Conservation (phyloP, 2,888 invertebrate genomes). For the Eucera pruinosa region DNA sequence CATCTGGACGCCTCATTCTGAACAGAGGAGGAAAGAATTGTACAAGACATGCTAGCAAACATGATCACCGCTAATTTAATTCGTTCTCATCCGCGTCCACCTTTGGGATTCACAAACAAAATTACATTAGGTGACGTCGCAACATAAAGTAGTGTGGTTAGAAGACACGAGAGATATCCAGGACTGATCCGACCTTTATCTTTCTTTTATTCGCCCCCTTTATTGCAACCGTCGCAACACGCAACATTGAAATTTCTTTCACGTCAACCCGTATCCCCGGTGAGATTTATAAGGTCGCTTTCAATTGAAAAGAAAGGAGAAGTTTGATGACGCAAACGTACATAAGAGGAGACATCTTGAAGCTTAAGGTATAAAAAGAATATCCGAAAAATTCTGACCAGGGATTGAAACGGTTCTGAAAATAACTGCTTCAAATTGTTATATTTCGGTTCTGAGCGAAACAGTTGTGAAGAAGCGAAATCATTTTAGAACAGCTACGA, state of each 20-base stretch:
- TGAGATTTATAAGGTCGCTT: slow-evolving; percentile 1
- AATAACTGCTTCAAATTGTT: too few species aligned
- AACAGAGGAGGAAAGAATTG: slow-evolving; percentile 54
- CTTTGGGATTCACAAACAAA: slow-evolving; percentile 75
- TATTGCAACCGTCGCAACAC: slow-evolving; percentile 30
- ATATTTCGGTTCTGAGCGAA: too few species aligned
- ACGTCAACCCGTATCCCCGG: neutral
- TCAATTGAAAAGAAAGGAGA: neutral
- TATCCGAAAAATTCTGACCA: neutral
- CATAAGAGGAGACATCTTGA: neutral
- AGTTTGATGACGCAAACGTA: neutral
- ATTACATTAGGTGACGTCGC: slow-evolving; percentile 76
- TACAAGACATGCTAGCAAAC: slow-evolving; percentile 57
- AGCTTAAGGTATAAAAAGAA: neutral
- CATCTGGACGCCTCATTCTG: too few species aligned
- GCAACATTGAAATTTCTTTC: slow-evolving; percentile 27
- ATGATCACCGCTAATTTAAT: slow-evolving; percentile 72
- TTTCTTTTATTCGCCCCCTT: slow-evolving; percentile 19
- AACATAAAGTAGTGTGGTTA: slow-evolving; percentile 40
- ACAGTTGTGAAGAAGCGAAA: too few species aligned
- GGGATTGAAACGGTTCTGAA: too few species aligned
- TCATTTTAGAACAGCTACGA: too few species aligned
- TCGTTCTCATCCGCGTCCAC: slow-evolving; percentile 71
- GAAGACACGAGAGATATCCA: neutral
- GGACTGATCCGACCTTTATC: slow-evolving; percentile 39